Percentiles rank a stretch among this genome's conserved stretches.
phyloP scores from a whole-genome alignment of 1,140 invertebrate species.

The Bombus confusus region DNA sequence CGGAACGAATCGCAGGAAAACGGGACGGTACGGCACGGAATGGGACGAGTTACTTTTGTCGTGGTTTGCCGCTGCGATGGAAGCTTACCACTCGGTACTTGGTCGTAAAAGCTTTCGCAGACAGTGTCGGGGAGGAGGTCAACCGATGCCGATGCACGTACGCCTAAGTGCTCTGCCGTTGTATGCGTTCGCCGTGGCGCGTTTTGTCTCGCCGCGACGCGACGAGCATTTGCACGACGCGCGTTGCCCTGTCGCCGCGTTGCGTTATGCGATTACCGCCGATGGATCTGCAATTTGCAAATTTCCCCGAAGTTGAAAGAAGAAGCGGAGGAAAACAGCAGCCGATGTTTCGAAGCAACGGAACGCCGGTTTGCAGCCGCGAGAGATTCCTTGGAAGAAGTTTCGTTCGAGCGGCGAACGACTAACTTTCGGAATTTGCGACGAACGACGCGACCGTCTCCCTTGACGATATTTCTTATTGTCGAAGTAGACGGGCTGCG shows the following conservation, averaged over 20 bases:
- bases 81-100: slow-evolving; percentile 54
- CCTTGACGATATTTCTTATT: neutral
- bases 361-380: too few species aligned
- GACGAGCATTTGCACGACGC: neutral
- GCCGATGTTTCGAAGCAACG: too few species aligned
- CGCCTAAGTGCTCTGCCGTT: slow-evolving; percentile 31
- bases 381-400: neutral
- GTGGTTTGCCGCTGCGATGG: slow-evolving; percentile 26
- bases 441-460: neutral
- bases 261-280: neutral
- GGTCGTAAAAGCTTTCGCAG: slow-evolving; percentile 67
- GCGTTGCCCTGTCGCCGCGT: neutral
- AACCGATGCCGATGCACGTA: slow-evolving; percentile 45
- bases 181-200: slow-evolving; percentile 17
- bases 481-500: neutral
- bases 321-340: neutral
- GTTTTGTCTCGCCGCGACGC: neutral
- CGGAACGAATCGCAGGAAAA: neutral
- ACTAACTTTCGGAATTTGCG: neutral
- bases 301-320: neutral
- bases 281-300: neutral
- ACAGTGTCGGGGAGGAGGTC: slow-evolving; percentile 64
- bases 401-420: neutral
- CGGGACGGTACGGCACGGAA: slow-evolving; percentile 1
- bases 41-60: slow-evolving; percentile 24